phyloP scores from a whole-genome alignment of 2,113 vertebrate species.

The Camelus bactrianus region DNA sequence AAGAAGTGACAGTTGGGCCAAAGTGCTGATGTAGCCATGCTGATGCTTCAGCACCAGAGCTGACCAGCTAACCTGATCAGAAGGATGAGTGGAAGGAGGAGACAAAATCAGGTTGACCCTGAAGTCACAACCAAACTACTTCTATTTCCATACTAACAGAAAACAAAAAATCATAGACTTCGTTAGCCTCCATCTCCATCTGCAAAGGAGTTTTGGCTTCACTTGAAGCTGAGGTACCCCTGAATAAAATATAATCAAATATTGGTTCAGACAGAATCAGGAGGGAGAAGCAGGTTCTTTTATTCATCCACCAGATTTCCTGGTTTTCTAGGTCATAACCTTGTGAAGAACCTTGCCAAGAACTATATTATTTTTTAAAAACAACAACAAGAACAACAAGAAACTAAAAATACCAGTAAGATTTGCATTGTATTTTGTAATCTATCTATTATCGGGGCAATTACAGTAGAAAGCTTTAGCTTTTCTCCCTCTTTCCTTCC shows the following conservation, averaged over 20 bases:
- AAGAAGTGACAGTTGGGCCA: neutral
- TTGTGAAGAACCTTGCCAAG: conserved; percentile 65
- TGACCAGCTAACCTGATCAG: neutral
- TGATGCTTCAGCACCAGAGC: neutral
- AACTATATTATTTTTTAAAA: neutral
- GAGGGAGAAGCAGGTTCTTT: conserved; percentile 54
- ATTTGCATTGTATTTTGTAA: neutral
- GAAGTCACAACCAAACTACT: conserved; percentile 2
- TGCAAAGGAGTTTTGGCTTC: conserved; percentile 31
- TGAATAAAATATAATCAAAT: conserved; percentile 79
- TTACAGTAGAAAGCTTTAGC: neutral
- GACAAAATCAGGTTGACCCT: neutral
- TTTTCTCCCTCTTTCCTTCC: neutral
- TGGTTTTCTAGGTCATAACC: conserved; percentile 25
- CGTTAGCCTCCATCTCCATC: neutral
- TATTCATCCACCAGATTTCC: conserved; percentile 35
- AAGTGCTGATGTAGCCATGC: neutral
- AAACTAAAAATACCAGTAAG: too few relatives aligned
- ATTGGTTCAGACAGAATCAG: conserved; percentile 71
- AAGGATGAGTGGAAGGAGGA: neutral
- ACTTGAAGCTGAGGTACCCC: conserved; percentile 58
- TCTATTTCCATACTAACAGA: neutral
- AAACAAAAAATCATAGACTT: conserved; percentile 9
- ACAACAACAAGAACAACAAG: neutral
- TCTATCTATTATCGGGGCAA: neutral